Evolutionary conservation across 2,888 invertebrate species (phyloP).

Genomic region (Cheilosia vulpina): DNA sequence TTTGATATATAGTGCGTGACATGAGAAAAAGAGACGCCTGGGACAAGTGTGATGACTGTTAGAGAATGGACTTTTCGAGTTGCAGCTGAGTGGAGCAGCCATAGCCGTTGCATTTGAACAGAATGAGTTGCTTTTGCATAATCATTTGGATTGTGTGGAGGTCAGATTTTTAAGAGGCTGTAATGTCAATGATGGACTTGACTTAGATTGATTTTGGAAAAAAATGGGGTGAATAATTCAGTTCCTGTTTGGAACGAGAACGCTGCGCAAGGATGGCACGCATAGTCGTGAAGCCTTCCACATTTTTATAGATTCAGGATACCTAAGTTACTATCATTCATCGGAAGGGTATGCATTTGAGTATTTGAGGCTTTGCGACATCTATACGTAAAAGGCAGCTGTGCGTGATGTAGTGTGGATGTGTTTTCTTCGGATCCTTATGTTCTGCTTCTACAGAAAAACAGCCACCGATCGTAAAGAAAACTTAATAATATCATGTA

Average conservation of each 20-base stretch:
- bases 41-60: constrained; percentile 3
- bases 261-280: too few species aligned
- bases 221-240: neutral
- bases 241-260: constrained; percentile 8
- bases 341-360: too few species aligned
- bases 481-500: too few species aligned
- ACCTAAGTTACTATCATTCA: too few species aligned
- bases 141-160: constrained; percentile 1
- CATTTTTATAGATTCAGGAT: too few species aligned
- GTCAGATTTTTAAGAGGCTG: constrained; percentile 16
- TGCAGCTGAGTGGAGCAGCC: constrained; percentile 26
- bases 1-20: neutral
- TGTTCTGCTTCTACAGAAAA: too few species aligned
- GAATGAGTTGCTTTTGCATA: constrained; percentile 7
- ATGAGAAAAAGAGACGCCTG: constrained; percentile 6
- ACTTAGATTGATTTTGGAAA: neutral
- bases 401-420: too few species aligned
- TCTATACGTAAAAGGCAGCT: too few species aligned
- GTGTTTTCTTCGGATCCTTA: too few species aligned
- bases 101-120: neutral
- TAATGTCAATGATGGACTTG: neutral
- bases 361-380: too few species aligned
- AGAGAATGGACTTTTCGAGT: constrained; percentile 42
- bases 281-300: too few species aligned
- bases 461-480: too few species aligned